phyloP scores from a whole-genome alignment of 2,888 invertebrate species.

The Leucania comma region DNA sequence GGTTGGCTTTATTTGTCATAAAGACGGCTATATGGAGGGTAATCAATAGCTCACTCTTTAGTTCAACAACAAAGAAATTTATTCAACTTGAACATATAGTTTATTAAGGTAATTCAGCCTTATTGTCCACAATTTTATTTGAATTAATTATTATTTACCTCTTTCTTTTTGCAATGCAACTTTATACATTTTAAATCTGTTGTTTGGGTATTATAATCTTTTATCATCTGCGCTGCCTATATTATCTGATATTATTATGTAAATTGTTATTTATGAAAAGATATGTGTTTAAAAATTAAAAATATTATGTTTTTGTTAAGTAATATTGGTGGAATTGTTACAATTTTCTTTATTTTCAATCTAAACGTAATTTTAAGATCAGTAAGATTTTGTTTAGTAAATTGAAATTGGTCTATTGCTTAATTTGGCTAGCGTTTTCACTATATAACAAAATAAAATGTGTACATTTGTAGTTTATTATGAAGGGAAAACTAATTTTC shows the following conservation, averaged over 20 bases:
- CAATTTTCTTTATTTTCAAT: neutral
- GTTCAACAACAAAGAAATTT: neutral
- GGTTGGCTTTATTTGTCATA: slow-evolving; percentile 31
- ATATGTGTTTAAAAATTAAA: neutral
- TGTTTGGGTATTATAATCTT: slow-evolving; percentile 15
- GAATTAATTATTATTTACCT: neutral
- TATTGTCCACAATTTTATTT: neutral
- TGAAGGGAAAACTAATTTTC: neutral
- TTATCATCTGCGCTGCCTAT: slow-evolving; percentile 6
- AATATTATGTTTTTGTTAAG: neutral
- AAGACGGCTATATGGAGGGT: neutral
- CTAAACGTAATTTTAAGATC: neutral
- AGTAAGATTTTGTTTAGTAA: neutral
- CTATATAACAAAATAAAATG: neutral
- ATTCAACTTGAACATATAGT: neutral
- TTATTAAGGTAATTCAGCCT: neutral
- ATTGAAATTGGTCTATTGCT: neutral
- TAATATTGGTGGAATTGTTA: slow-evolving; percentile 1
- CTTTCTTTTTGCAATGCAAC: neutral
- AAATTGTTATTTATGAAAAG: neutral
- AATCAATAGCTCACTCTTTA: neutral
- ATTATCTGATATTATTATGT: neutral
- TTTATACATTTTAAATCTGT: neutral
- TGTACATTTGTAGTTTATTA: too few relatives aligned
- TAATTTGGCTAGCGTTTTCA: slow-evolving; percentile 15